Evolutionary conservation across 2,113 vertebrate species (phyloP).

Genomic region (Recurvirostra avosetta): DNA sequence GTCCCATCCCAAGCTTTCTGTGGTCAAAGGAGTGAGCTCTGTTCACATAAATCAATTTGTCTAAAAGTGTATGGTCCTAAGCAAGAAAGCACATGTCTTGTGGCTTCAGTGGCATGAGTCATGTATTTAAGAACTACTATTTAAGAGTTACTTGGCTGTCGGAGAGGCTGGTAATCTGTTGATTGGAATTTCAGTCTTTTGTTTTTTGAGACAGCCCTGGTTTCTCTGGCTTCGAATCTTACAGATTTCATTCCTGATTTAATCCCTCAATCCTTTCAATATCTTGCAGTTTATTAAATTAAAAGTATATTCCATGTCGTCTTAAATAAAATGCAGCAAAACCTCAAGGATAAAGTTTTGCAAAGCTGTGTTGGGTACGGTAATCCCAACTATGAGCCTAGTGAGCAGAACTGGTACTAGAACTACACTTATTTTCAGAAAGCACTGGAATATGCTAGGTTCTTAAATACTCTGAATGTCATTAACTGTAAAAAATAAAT

Average conservation of each 20-base stretch:
- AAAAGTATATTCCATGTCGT: background rate
- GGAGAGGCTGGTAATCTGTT: background rate
- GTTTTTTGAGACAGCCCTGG: background rate
- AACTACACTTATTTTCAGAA: background rate
- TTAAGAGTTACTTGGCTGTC: background rate
- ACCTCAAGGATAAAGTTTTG: background rate
- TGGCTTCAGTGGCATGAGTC: background rate
- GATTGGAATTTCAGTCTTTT: background rate
- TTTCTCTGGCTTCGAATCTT: background rate
- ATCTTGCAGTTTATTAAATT: background rate
- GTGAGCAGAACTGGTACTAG: background rate
- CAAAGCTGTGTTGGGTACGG: background rate
- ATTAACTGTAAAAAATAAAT: background rate
- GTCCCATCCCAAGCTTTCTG: background rate
- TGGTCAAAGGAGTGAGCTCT: background rate
- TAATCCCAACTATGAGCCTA: accelerated
- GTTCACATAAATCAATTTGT: background rate
- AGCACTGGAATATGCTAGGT: background rate
- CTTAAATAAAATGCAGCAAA: background rate
- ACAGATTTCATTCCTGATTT: background rate
- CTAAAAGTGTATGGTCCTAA: background rate
- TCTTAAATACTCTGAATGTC: background rate
- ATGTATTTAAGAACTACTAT: background rate
- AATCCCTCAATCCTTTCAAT: background rate
- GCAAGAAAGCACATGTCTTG: background rate